Evolutionary conservation across 2,888 invertebrate genomes (phyloP), one percentile per base, ranked within the genome.

Genomic region (Acleris laterana): DNA sequence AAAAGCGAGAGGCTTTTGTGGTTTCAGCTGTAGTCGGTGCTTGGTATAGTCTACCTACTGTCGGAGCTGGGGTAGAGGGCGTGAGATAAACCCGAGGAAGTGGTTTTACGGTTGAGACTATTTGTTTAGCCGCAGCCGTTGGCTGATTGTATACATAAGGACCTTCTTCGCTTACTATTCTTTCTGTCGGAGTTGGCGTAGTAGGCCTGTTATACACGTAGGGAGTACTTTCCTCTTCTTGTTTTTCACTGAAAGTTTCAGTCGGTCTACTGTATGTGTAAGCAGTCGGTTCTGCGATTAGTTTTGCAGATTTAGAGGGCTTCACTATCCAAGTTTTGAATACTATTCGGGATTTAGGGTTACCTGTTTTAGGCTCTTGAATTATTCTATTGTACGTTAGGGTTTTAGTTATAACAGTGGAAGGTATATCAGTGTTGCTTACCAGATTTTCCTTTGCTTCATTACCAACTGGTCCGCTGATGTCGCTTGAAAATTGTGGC

Each of bases 261-360:
- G 79, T 77, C 5, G 88, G 86, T 69, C 72, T 82, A 38, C 79
- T 68, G 63, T 88, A 88, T 19, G 78, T 79, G 38, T 88, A 89
- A 5, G 88, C 76, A 55, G 87, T 84, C 5, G 88, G 82, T 61
- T 84, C 81, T 16, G 76, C 78, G 22, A 83, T 73, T 61, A 89
- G 68, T 72, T 80, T 86, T 16, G 80, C 84, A 46, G 82, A 74
- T 76, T 85, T 90, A 11, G 84, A 79, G n/a, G 92, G 90, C 77
- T 90, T 90, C 3, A 89, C 82, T 61, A 91, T 84, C 92, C 92
- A 93, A 5, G 91, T 90, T 78, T 92, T 93, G 49, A 90, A 87
- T 22, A 87, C 89, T 53, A 92, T 85, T 70, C 88, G 78, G 9
- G 91, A 90, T 73, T 89, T 90, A 48, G 90, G 87, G 62, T 78